phyloP scores from a whole-genome alignment of 2,888 invertebrate genomes.

The Eilema depressum region DNA sequence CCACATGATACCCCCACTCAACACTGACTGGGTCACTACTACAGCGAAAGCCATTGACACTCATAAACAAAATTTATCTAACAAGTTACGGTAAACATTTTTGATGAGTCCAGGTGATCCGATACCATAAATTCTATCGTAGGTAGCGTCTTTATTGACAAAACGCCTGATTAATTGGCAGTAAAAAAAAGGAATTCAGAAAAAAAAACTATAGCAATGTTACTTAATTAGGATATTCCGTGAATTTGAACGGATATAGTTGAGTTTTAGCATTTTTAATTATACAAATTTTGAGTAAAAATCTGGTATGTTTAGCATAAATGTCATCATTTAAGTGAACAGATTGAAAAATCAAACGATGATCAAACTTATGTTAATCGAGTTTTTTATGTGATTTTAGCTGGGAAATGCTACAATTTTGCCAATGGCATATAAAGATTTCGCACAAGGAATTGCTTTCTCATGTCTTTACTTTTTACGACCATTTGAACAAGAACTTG shows the following conservation, averaged over 20 bases:
- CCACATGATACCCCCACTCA: slow-evolving; percentile 73
- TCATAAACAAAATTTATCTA: slow-evolving; percentile 73
- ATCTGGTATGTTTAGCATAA: slow-evolving; percentile 23
- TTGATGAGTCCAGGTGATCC: slow-evolving; percentile 65
- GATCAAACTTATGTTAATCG: slow-evolving; percentile 10
- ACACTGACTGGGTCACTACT: slow-evolving; percentile 68
- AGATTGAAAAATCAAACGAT: slow-evolving; percentile 29
- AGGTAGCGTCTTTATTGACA: slow-evolving; percentile 53
- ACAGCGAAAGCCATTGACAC: slow-evolving; percentile 74
- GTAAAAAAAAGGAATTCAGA: slow-evolving; percentile 44
- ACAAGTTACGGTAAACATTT: slow-evolving; percentile 74
- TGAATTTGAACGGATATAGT: slow-evolving; percentile 20
- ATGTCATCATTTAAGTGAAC: slow-evolving; percentile 31
- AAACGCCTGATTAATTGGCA: slow-evolving; percentile 53
- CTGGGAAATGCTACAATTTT: slow-evolving; percentile 18
- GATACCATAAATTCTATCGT: slow-evolving; percentile 65
- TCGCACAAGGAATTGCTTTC: slow-evolving; percentile 9
- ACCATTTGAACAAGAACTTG: not conserved
- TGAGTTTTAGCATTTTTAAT: slow-evolving; percentile 37
- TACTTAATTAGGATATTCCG: slow-evolving; percentile 37
- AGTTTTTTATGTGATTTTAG: slow-evolving; percentile 12
- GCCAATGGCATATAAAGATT: slow-evolving; percentile 12
- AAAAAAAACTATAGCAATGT: slow-evolving; percentile 34
- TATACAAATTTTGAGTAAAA: slow-evolving; percentile 24
- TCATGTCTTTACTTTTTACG: not conserved